phyloP scores from a whole-genome alignment of 2,113 vertebrate genomes.

The Seriola quinqueradiata region DNA sequence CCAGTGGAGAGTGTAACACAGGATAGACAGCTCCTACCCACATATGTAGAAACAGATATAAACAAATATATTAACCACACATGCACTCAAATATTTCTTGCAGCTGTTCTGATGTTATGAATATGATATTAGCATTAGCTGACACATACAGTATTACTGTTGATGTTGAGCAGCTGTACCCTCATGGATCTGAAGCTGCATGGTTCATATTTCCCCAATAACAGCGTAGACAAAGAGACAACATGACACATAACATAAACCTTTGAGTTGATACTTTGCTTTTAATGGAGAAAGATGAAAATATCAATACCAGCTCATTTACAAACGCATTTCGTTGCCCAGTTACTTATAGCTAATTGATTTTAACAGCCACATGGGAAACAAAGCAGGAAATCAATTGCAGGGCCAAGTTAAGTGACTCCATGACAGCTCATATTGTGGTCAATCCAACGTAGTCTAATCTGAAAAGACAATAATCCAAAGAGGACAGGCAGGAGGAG shows the following conservation, averaged over 20 bases:
- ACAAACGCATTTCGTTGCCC: slow-evolving; percentile 73
- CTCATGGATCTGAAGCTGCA: slow-evolving; percentile 21
- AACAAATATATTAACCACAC: not conserved
- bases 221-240: slow-evolving; percentile 62
- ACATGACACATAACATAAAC: slow-evolving; percentile 74
- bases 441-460: slow-evolving; percentile 58
- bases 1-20: not conserved
- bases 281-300: slow-evolving; percentile 81
- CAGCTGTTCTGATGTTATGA: slow-evolving; percentile 37
- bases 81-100: not conserved
- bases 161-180: slow-evolving; percentile 1
- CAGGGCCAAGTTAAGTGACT: slow-evolving; percentile 73
- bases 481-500: slow-evolving; percentile 47
- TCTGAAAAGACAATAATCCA: slow-evolving; percentile 72
- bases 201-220: slow-evolving; percentile 44
- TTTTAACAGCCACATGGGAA: slow-evolving; percentile 74
- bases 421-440: slow-evolving; percentile 70
- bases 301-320: slow-evolving; percentile 79
- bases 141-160: slow-evolving; percentile 20
- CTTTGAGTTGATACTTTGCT: slow-evolving; percentile 61
- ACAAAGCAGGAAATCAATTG: slow-evolving; percentile 77
- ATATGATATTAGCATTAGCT: slow-evolving; percentile 56
- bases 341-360: slow-evolving; percentile 80
- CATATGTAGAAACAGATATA: not conserved
- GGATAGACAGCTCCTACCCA: slow-evolving; percentile 1